These are phyloP conservation scores for Dasyprocta punctata DNA, from an alignment of 2,113 vertebrate genomes.

Conservation along the genomic window DNA sequence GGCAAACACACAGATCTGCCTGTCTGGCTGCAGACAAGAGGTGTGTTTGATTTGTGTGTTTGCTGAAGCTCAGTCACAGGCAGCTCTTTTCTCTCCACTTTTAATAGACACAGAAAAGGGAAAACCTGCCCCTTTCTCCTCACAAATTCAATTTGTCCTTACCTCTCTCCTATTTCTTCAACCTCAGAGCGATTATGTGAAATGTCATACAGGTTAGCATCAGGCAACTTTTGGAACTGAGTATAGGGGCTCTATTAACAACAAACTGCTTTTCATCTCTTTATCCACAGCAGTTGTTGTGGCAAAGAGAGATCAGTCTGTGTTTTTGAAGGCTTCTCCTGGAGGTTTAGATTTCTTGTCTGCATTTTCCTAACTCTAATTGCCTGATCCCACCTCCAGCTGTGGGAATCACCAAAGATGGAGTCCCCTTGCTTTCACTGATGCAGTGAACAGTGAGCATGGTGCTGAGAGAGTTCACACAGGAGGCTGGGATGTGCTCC, in stretches of 20 bases:
- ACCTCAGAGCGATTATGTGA: not conserved
- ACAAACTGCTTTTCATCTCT: accelerated
- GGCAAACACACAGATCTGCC: not conserved
- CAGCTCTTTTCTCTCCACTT: constrained; percentile 45
- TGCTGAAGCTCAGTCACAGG: not conserved
- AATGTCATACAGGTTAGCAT: not conserved
- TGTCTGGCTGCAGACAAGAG: not conserved
- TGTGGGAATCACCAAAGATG: accelerated
- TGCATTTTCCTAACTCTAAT: not conserved
- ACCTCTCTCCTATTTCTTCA: accelerated
- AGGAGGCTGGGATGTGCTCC: accelerated
- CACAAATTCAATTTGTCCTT: not conserved
- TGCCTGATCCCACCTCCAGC: not conserved
- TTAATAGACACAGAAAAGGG: not conserved
- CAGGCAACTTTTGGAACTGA: not conserved
- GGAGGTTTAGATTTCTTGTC: not conserved
- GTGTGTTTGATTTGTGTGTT: not conserved
- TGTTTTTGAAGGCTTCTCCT: not conserved
- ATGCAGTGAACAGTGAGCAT: accelerated
- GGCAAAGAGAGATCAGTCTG: not conserved
- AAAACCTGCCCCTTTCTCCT: not conserved
- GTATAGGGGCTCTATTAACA: not conserved
- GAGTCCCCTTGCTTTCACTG: too few relatives aligned
- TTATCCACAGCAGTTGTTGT: not conserved
- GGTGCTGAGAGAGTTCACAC: not conserved